Conservation (phyloP, 2,797 vertebrate genomes). For the Eptatretus atami region DNA sequence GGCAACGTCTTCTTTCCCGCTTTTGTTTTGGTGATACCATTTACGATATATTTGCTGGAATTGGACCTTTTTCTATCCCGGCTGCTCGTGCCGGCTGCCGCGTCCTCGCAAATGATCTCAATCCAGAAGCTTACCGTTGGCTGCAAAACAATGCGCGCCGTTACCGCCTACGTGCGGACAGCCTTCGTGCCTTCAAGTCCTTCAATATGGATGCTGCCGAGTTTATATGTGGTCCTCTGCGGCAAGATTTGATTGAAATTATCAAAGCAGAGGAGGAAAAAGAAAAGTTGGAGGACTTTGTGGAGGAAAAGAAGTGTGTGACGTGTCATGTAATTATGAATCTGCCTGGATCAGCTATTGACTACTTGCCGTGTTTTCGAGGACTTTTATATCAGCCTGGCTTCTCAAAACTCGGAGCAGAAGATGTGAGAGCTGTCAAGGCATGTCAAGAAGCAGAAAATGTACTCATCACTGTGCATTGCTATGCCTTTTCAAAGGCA, state of each 20-base stretch:
- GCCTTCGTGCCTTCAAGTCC: conserved; percentile 12
- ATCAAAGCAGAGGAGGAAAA: conserved; percentile 12
- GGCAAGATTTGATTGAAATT: conserved; percentile 25
- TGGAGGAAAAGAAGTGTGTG: no score
- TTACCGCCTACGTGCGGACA: conserved; percentile 42
- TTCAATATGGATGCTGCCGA: conserved; percentile 65
- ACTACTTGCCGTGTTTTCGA: conserved; percentile 44
- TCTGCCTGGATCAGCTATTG: conserved; percentile 47
- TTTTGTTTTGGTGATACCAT: conserved; percentile 29
- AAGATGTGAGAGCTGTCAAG: conserved; percentile 9
- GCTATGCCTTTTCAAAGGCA: conserved; percentile 64
- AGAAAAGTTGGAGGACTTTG: conserved; percentile 10
- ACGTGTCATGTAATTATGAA: conserved; percentile 54
- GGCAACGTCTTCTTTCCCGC: conserved; percentile 30
- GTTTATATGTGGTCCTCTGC: conserved; percentile 40
- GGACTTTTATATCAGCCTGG: conserved; percentile 18
- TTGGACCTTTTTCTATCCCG: conserved; percentile 65
- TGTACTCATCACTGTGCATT: conserved; percentile 40
- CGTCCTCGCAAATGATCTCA: conserved; percentile 68
- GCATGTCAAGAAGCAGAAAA: not conserved
- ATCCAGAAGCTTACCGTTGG: conserved; percentile 60
- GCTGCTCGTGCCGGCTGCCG: conserved; percentile 33
- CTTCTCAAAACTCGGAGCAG: conserved; percentile 10
- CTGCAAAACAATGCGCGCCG: conserved; percentile 57
- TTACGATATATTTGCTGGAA: conserved; percentile 60